Base-by-base conservation (phyloP, 1,140 invertebrate genomes). In the Aphis gossypii region DNA sequence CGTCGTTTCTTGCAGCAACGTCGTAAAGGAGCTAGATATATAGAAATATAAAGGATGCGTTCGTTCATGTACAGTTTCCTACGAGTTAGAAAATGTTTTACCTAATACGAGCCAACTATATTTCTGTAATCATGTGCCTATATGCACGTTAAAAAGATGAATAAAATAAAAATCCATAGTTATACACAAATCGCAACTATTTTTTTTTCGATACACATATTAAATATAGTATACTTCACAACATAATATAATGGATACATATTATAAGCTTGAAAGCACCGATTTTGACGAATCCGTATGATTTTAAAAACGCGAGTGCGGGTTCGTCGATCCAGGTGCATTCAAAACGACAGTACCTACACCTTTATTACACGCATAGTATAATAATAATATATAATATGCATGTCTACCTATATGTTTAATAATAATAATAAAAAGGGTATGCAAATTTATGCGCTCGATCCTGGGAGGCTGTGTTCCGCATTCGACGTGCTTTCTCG, bases 371-470 rank as follows among this genome's bases (percentile, higher is more conserved):
- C 60, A 76, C 60, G 60, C n/a, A n/a, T 35, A 76, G 60, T n/a
- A 76, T 54, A 21, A 54, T 68, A 68, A 60, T 68, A 68, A 68
- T 68, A 68, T 18, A 68, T 68, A 76, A n/a, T 76, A 76, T 76
- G 60, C n/a, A 14, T 76, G n/a, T 23, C 30, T 76, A 76, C 60
- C 60, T 76, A 76, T 76, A 76, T 76, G 60, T 76, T 76, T 76
- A 18, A n/a, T 60, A 60, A 60, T 60, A 25, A 76, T 76, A 76
- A n/a, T 76, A 76, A 76, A 76, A 76, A 76, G 51, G 56, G 90
- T 86, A 93, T 93, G 92, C 92, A 93, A 93, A 93, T 93, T 93
- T 83, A 54, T 92, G 90, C 90, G n/a, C 48, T n/a, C 21, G 48
- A 84, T 56, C 82, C 92, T 35, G 18, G 92, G 91, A 92, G 76